These are phyloP conservation scores for Hypotaenidia okinawae DNA, from an alignment of 2,797 vertebrate species.

Conservation along the genomic window DNA sequence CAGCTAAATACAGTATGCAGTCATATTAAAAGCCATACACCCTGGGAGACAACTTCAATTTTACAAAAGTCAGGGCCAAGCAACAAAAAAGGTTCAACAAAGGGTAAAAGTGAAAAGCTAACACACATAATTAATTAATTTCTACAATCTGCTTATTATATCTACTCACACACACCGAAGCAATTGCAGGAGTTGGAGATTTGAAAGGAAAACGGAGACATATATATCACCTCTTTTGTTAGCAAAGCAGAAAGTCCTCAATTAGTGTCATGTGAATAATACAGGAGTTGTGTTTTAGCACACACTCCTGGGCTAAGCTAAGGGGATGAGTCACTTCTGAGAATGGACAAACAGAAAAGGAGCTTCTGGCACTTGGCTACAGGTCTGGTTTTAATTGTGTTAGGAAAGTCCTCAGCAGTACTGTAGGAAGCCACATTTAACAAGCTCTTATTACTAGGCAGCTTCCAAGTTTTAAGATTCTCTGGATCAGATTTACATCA, in stretches of 20 bases:
- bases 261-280: not conserved
- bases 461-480: not conserved
- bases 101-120: constrained; percentile 26
- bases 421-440: not conserved
- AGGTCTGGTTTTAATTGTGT: not conserved
- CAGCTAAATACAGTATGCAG: not conserved
- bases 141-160: constrained; percentile 13
- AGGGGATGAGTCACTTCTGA: not conserved
- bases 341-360: not conserved
- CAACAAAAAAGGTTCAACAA: not conserved
- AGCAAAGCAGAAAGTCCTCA: not conserved
- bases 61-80: not conserved
- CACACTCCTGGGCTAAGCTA: not conserved
- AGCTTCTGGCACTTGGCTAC: not conserved
- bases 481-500: not conserved
- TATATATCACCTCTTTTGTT: not conserved
- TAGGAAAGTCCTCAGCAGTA: not conserved
- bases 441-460: not conserved
- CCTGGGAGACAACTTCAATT: not conserved
- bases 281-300: not conserved
- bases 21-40: not conserved
- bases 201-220: constrained; percentile 1
- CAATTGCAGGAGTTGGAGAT: not conserved
- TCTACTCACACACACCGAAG: not conserved
- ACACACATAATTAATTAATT: constrained; percentile 50